Evolutionary conservation across 2,113 vertebrate genomes (phyloP).

Genomic region (Channa argus): DNA sequence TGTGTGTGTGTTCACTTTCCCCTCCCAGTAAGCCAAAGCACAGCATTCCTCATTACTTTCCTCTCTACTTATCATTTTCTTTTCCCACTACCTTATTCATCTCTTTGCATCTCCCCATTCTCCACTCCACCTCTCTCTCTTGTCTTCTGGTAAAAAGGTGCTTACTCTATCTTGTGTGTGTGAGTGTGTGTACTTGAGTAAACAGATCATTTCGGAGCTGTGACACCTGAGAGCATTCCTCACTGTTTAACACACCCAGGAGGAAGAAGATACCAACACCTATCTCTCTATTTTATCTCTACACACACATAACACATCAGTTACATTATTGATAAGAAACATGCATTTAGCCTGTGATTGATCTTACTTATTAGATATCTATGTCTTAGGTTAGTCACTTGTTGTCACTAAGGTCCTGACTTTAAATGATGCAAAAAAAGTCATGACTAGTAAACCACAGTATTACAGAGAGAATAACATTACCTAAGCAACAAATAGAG

Average conservation of each 20-base stretch:
- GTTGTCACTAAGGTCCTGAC: background rate
- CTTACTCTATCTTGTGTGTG: constrained; percentile 34
- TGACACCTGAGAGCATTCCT: constrained; percentile 75
- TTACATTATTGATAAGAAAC: background rate
- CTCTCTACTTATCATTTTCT: constrained; percentile 47
- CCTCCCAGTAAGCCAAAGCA: constrained; percentile 57
- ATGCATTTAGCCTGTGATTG: background rate
- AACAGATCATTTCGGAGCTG: constrained; percentile 36
- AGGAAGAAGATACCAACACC: constrained; percentile 45
- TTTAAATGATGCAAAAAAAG: background rate
- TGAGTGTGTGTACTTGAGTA: constrained; percentile 10
- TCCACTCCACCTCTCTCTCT: constrained; percentile 33
- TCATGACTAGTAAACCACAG: background rate
- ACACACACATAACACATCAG: constrained; percentile 5
- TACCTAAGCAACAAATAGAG: background rate
- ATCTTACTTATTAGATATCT: background rate
- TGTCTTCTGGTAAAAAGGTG: constrained; percentile 56
- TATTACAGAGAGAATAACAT: constrained; percentile 12
- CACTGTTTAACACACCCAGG: constrained; percentile 52
- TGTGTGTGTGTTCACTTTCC: constrained; percentile 47
- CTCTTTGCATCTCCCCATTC: constrained; percentile 39
- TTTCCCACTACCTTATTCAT: constrained; percentile 16
- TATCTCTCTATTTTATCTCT: background rate
- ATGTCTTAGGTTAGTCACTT: background rate
- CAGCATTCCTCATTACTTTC: constrained; percentile 70